phyloP scores from a whole-genome alignment of 2,888 invertebrate genomes.

The Drosophila subquinaria region DNA sequence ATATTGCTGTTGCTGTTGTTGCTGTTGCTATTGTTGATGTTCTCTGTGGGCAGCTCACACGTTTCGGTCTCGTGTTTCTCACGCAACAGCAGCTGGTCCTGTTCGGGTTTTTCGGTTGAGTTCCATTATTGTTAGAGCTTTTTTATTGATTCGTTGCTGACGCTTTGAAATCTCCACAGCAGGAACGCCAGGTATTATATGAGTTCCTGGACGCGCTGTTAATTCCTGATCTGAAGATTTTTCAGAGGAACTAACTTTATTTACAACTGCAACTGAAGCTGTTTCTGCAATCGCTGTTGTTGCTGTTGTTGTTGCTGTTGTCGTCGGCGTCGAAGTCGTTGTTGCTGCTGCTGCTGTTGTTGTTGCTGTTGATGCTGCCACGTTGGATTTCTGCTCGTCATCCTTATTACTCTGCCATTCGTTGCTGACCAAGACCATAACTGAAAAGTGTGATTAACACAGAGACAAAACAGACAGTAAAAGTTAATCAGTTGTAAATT shows the following conservation, averaged over 20 bases:
- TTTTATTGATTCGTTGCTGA: slow-evolving; percentile 49
- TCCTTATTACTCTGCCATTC: slow-evolving; percentile 83
- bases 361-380: slow-evolving; percentile 56
- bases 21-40: slow-evolving; percentile 13
- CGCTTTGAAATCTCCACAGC: slow-evolving; percentile 34
- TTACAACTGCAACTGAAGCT: slow-evolving; percentile 20
- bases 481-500: slow-evolving; percentile 4
- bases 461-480: slow-evolving; percentile 1
- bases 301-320: slow-evolving; percentile 37
- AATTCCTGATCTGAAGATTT: slow-evolving; percentile 20
- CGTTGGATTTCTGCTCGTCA: slow-evolving; percentile 56
- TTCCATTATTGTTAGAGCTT: slow-evolving; percentile 59
- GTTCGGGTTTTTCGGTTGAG: slow-evolving; percentile 53
- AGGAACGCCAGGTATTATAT: slow-evolving; percentile 21
- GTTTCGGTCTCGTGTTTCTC: slow-evolving; percentile 66
- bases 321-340: neutral
- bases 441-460: slow-evolving; percentile 52
- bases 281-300: slow-evolving; percentile 30
- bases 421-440: slow-evolving; percentile 85
- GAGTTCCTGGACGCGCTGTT: slow-evolving; percentile 23
- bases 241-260: slow-evolving; percentile 13
- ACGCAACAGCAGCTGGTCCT: slow-evolving; percentile 45
- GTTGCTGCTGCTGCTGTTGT: slow-evolving; percentile 42
- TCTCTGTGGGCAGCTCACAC: slow-evolving; percentile 38
- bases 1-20: slow-evolving; percentile 25